These are phyloP conservation scores for Dasypus novemcinctus DNA, from an alignment of 2,113 vertebrate species.

Conservation along the genomic window DNA sequence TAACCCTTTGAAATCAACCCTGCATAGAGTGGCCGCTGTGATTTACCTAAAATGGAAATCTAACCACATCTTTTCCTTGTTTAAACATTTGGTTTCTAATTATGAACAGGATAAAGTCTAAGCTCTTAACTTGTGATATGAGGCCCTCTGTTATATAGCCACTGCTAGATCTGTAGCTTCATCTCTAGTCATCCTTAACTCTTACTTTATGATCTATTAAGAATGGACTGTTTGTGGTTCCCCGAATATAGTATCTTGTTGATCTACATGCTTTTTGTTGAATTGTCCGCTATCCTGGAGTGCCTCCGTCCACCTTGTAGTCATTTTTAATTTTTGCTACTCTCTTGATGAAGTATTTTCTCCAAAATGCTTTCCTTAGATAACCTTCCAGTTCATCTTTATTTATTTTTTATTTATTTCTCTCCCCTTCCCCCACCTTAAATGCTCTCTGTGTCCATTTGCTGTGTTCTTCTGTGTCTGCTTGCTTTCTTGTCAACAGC, in stretches of 20 bases:
- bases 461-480: too few relatives aligned
- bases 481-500: too few relatives aligned
- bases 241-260: not conserved
- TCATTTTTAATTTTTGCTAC: not conserved
- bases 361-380: not conserved
- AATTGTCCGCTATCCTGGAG: accelerated
- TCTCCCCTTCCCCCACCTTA: too few relatives aligned
- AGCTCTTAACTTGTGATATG: not conserved
- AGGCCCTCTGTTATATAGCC: not conserved
- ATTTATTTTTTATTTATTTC: too few relatives aligned
- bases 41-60: constrained; percentile 49
- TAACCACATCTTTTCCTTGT: constrained; percentile 49
- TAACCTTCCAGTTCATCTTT: not conserved
- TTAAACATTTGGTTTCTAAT: constrained; percentile 55
- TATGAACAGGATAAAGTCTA: constrained; percentile 35
- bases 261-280: not conserved
- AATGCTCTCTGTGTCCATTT: too few relatives aligned
- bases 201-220: not conserved
- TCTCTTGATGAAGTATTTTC: not conserved
- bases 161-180: not conserved
- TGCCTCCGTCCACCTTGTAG: not conserved
- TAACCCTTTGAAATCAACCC: constrained; percentile 56
- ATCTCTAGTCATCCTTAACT: not conserved
- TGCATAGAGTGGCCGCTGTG: not conserved
- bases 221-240: not conserved